phyloP scores from a whole-genome alignment of 2,113 vertebrate genomes.

The Mugil cephalus region DNA sequence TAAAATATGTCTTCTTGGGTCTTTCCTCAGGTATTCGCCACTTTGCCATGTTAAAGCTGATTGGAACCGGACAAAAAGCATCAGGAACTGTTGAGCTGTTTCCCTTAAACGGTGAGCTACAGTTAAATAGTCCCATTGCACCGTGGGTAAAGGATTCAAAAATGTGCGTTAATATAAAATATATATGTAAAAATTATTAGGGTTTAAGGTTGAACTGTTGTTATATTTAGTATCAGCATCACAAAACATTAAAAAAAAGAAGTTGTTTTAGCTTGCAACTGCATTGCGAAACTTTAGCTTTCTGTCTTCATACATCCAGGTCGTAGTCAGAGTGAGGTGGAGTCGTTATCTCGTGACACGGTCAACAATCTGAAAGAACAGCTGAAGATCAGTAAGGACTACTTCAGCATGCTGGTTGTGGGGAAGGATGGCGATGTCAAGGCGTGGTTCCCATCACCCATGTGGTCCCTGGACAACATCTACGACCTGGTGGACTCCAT shows the following conservation, averaged over 20 bases:
- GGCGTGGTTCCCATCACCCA: slow-evolving; percentile 84
- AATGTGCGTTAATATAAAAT: background rate
- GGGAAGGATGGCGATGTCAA: slow-evolving; percentile 84
- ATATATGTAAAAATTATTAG: background rate
- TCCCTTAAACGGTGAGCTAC: slow-evolving; percentile 82
- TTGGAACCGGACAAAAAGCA: slow-evolving; percentile 74
- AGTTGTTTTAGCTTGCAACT: background rate
- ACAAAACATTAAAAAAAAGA: too few relatives aligned
- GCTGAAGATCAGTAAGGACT: slow-evolving; percentile 83
- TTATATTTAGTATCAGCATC: background rate
- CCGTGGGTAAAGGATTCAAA: too few relatives aligned
- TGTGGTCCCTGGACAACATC: slow-evolving; percentile 84
- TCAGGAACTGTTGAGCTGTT: slow-evolving; percentile 82
- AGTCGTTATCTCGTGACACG: slow-evolving; percentile 66
- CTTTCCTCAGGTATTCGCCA: slow-evolving; percentile 83
- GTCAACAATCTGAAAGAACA: slow-evolving; percentile 82
- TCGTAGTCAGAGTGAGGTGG: slow-evolving; percentile 79
- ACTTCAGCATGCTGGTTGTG: slow-evolving; percentile 85
- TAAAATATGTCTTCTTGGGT: background rate
- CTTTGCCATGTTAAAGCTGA: slow-evolving; percentile 84
- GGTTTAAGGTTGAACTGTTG: background rate
- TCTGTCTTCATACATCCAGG: slow-evolving; percentile 60
- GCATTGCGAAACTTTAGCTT: background rate
- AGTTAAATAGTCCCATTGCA: background rate
- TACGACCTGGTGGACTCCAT: slow-evolving; percentile 86